Conservation (phyloP, 2,113 vertebrate species). For the Psilopsiagon aymara region DNA sequence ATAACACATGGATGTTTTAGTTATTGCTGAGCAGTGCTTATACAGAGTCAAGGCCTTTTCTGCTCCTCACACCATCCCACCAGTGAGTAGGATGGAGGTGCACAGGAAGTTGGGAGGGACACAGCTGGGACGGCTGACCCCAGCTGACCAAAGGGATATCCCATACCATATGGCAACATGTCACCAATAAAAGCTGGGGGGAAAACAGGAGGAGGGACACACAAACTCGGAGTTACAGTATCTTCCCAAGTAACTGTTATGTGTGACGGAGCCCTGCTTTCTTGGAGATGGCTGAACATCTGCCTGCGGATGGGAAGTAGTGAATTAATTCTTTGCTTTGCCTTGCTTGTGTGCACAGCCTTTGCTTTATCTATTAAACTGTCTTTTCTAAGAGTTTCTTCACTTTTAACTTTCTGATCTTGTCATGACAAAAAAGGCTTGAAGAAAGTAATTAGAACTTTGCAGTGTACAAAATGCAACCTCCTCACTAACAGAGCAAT, state of each 20-base stretch:
- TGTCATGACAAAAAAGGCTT: background rate
- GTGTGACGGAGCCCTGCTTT: background rate
- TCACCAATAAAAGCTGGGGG: background rate
- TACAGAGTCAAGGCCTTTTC: background rate
- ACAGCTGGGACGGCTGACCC: background rate
- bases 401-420: background rate
- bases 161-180: fast-evolving
- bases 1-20: background rate
- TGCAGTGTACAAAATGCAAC: background rate
- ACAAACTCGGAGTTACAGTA: fast-evolving
- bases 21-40: background rate
- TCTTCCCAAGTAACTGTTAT: fast-evolving
- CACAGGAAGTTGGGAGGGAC: background rate
- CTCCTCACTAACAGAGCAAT: background rate
- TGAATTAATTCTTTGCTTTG: background rate
- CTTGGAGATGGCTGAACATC: background rate
- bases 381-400: background rate
- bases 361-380: background rate
- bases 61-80: fast-evolving
- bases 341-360: background rate
- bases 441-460: background rate
- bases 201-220: background rate
- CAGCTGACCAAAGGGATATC: background rate
- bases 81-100: background rate
- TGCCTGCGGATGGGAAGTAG: fast-evolving